Evolutionary conservation across 1,140 invertebrate genomes (phyloP).

Genomic region (Calycopis cecrops): DNA sequence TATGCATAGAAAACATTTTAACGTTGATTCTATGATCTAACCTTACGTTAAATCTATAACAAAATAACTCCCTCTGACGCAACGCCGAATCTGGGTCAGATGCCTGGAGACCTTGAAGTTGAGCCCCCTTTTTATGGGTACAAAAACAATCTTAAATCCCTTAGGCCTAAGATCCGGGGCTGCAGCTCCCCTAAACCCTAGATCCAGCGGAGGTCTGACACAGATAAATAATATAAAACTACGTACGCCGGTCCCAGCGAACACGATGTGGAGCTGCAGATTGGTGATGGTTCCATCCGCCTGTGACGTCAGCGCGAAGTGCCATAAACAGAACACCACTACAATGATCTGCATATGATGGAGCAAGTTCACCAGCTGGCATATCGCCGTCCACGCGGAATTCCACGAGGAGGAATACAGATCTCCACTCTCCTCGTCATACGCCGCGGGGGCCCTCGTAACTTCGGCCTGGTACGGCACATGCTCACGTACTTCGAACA

Average conservation of each 20-base stretch:
- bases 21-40: no score
- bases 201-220: no score
- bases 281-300: constrained; percentile 56
- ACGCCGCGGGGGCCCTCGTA: constrained; percentile 47
- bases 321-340: constrained; percentile 61
- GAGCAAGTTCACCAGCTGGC: constrained; percentile 55
- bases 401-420: constrained; percentile 48
- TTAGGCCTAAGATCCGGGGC: no score
- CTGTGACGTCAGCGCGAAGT: constrained; percentile 54
- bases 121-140: no score
- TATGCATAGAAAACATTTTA: no score
- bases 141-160: no score
- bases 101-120: no score
- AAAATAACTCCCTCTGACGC: no score
- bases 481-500: constrained; percentile 64
- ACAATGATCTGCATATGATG: constrained; percentile 66
- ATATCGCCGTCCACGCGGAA: constrained; percentile 56
- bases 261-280: constrained; percentile 61
- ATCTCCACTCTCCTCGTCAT: constrained; percentile 58
- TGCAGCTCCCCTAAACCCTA: no score
- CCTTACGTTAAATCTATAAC: no score
- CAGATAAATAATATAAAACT: constrained; percentile 14
- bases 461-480: constrained; percentile 64
- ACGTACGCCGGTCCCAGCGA: constrained; percentile 67
- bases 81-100: no score